A percentile compares a stretch with the other conserved stretches of the same genome.
phyloP scores from a whole-genome alignment of 2,113 vertebrate genomes.

The Myocastor coypus region DNA sequence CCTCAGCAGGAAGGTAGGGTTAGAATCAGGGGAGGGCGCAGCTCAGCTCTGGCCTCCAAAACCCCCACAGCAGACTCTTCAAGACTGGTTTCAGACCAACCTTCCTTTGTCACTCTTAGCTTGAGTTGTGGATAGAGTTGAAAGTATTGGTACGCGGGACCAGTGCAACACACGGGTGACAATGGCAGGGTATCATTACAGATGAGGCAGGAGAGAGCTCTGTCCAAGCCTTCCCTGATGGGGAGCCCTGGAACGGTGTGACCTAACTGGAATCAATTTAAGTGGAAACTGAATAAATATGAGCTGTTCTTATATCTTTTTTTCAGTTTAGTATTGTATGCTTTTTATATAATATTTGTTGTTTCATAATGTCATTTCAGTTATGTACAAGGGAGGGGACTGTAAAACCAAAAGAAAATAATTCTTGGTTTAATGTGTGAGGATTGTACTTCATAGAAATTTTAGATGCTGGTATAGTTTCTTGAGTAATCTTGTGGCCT shows the following conservation, averaged over 20 bases:
- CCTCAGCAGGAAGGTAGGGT: not conserved
- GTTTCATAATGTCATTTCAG: not conserved
- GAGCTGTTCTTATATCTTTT: not conserved
- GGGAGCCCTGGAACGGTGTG: not conserved
- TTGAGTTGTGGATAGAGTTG: not conserved
- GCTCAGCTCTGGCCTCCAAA: not conserved
- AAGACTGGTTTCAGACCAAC: not conserved
- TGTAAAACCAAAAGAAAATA: slow-evolving; percentile 17
- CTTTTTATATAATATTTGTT: not conserved
- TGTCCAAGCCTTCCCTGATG: not conserved
- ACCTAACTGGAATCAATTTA: not conserved
- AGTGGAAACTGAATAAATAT: slow-evolving; percentile 23
- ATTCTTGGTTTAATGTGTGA: slow-evolving; percentile 23
- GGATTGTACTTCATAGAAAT: not conserved
- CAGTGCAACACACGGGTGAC: not conserved
- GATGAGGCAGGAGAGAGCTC: not conserved
- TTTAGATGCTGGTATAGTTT: not conserved
- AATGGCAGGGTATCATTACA: not conserved
- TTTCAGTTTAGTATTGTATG: not conserved
- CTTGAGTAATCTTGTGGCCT: not conserved
- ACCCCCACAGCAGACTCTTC: not conserved
- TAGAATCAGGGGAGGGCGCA: not conserved
- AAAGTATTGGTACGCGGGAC: too few species aligned
- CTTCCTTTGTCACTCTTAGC: not conserved
- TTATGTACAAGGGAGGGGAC: not conserved